phyloP scores from a whole-genome alignment of 2,797 vertebrate species.

The Macropus fuliginosus region DNA sequence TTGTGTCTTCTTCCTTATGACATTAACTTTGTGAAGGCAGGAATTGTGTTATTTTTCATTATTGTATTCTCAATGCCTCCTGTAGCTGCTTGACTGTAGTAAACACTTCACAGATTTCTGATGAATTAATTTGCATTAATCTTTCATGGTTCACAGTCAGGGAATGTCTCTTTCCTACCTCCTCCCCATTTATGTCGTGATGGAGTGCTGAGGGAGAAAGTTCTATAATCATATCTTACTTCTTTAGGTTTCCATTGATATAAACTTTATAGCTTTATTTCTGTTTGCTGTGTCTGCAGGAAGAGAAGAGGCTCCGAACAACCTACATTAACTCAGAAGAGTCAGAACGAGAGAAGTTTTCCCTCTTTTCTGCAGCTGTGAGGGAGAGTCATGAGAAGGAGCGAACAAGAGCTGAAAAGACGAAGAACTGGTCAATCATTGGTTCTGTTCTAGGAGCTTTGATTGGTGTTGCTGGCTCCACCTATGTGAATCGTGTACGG shows the following conservation, averaged over 20 bases:
- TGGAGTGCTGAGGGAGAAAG: background rate
- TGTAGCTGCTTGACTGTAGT: background rate
- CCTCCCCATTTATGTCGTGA: background rate
- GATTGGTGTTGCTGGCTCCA: conserved; percentile 97
- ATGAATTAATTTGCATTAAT: background rate
- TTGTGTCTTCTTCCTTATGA: background rate
- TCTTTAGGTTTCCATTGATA: background rate
- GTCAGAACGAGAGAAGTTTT: conserved; percentile 93
- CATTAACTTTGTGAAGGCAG: background rate
- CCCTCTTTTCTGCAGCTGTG: conserved; percentile 94
- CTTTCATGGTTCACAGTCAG: background rate
- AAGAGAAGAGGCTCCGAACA: conserved; percentile 92
- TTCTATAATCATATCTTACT: background rate
- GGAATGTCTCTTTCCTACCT: background rate
- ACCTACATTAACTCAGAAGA: conserved; percentile 89
- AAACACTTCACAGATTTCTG: background rate
- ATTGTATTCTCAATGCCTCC: background rate
- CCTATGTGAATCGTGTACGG: conserved; percentile 95
- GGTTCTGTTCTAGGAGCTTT: conserved; percentile 95
- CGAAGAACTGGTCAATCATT: conserved; percentile 98
- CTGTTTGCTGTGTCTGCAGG: conserved; percentile 85
- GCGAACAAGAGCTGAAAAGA: conserved; percentile 93
- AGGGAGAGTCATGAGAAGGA: conserved; percentile 98
- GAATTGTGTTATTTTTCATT: background rate
- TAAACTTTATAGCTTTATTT: background rate